Evolutionary conservation across 2,888 invertebrate species (phyloP).

Genomic region (Frankliniella intonsa): DNA sequence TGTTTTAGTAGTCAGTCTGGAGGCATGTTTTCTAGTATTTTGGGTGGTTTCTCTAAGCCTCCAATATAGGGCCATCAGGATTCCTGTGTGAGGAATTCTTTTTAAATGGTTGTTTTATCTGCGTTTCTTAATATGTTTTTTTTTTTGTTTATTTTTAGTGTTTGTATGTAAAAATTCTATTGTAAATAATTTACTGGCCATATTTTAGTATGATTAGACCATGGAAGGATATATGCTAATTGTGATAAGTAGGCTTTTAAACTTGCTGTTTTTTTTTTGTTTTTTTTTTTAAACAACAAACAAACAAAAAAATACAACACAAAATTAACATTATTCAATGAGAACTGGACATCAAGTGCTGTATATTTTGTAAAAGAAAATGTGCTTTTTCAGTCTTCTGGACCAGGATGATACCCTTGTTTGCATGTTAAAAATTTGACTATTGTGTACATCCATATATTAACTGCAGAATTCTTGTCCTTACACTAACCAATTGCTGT

Average conservation of each 20-base stretch:
- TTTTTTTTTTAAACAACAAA: too few species aligned
- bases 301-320: too few species aligned
- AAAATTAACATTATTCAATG: too few species aligned
- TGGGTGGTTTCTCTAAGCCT: too few species aligned
- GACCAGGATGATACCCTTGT: neutral
- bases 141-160: neutral
- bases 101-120: neutral
- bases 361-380: neutral
- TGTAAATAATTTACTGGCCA: neutral
- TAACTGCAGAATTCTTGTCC: neutral
- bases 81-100: neutral
- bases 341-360: too few species aligned
- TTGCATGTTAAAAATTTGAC: neutral
- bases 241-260: constrained; percentile 5
- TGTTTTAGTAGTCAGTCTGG: too few species aligned
- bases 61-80: too few species aligned
- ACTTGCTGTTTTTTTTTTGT: too few species aligned
- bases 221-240: neutral
- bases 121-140: neutral
- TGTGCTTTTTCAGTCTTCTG: neutral
- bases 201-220: neutral
- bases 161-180: neutral
- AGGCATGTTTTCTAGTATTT: too few species aligned
- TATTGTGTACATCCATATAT: too few species aligned
- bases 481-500: too few species aligned